phyloP scores from a whole-genome alignment of 2,888 invertebrate genomes.

The Kuschelorhynchus macadamiae region DNA sequence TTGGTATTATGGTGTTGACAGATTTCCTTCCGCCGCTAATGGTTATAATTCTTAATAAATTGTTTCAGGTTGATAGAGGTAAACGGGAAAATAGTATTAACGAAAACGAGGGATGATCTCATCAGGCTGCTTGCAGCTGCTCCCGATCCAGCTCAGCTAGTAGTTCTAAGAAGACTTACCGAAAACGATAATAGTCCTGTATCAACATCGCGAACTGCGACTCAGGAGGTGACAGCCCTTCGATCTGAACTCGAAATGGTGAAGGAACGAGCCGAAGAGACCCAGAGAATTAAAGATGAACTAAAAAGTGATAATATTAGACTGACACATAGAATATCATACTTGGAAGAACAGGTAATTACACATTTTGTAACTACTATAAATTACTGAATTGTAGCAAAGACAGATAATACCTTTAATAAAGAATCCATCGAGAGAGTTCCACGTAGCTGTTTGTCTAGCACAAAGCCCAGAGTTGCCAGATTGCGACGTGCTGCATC shows the following conservation, averaged over 20 bases:
- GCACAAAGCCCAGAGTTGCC: too few relatives aligned
- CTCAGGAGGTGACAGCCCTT: slow-evolving; percentile 71
- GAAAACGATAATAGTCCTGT: slow-evolving; percentile 56
- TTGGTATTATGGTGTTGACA: too few relatives aligned
- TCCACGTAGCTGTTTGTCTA: too few relatives aligned
- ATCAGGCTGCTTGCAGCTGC: slow-evolving; percentile 76
- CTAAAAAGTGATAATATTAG: slow-evolving; percentile 85
- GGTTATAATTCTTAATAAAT: too few relatives aligned
- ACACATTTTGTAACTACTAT: too few relatives aligned
- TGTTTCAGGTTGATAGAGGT: slow-evolving; percentile 81
- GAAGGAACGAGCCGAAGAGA: slow-evolving; percentile 75
- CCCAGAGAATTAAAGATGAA: slow-evolving; percentile 75
- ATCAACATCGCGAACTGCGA: slow-evolving; percentile 30
- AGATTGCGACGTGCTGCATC: too few relatives aligned
- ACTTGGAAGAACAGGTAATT: slow-evolving; percentile 87
- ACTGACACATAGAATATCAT: slow-evolving; percentile 89
- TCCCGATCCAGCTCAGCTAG: slow-evolving; percentile 76
- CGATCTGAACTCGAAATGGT: slow-evolving; percentile 74
- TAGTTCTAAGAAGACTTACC: slow-evolving; percentile 71
- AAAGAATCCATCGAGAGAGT: too few relatives aligned
- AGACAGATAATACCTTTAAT: too few relatives aligned
- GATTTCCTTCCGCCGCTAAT: too few relatives aligned
- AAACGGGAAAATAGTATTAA: slow-evolving; percentile 82
- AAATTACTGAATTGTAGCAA: too few relatives aligned
- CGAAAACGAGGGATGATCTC: slow-evolving; percentile 80